Base-by-base conservation (phyloP, 2,888 invertebrate genomes). In the Heliconius hortense region DNA sequence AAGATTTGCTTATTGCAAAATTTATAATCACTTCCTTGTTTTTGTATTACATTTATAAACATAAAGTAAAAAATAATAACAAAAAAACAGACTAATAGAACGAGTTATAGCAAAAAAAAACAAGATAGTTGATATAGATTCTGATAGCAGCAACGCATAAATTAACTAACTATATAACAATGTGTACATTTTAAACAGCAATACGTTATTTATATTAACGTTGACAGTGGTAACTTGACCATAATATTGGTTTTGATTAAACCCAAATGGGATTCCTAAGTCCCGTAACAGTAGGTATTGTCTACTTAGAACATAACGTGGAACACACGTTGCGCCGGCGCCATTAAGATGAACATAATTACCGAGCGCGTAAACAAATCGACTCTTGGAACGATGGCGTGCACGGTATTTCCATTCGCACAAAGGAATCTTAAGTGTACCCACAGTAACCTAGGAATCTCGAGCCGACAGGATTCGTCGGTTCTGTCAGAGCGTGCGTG, bases 361-460 rank as follows among this genome's bases (percentile, higher is more conserved):
- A 86, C 85, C 77, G 80, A 81, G 79, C 82, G 83, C 83, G 84
- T 87, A 88, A 86, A 90, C 87, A 89, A 89, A 90, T 88, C 84
- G 86, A 81, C 81, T 81, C 80, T 82, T 83, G 84, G 87, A 86
- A 87, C 84, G 81, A 79, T 76, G 83, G 82, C 81, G 81, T 81
- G 81, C 81, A 78, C 79, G 83, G 84, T 83, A 86, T 88, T 82
- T 81, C 81, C 82, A 80, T 79, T 80, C 81, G 81, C 81, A 80
- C 79, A 86, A 87, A 88, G 86, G 88, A 90, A 90, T 92, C 82
- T 88, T 87, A 90, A 90, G 88, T 88, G 86, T 84, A 84, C 48
- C 48, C 2, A 48, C 82, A 84, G 86, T 84, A 88, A 88, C 90
- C 86, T 87, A 84, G 84, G 81, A 83, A 86, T 84, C 83, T 83